These are phyloP conservation scores for Struthidea cinerea DNA, from an alignment of 2,113 vertebrate species.

Conservation along the genomic window DNA sequence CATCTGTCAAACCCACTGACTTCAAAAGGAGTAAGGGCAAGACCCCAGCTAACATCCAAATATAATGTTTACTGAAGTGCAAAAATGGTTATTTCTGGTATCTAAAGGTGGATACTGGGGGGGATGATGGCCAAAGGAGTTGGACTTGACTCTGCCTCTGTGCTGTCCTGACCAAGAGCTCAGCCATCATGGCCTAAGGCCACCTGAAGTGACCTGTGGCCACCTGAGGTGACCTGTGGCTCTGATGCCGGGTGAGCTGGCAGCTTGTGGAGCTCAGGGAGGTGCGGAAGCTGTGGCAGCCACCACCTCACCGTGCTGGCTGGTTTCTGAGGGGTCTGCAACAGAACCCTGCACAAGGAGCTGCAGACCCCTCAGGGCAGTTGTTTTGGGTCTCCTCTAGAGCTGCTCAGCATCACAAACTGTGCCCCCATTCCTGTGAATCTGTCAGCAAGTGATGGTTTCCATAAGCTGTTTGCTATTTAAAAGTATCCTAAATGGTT, in stretches of 20 bases:
- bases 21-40: neutral
- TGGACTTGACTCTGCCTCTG: neutral
- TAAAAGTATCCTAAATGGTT: neutral
- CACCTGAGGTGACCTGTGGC: neutral
- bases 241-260: neutral
- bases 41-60: neutral
- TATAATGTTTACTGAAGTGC: neutral
- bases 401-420: neutral
- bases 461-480: neutral
- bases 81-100: neutral
- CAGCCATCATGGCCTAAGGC: rapidly evolving
- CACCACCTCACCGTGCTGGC: rapidly evolving
- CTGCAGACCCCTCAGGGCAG: neutral
- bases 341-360: neutral
- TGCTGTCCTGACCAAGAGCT: neutral
- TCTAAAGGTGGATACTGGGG: neutral
- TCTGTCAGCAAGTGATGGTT: neutral
- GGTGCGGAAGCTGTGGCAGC: neutral
- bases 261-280: neutral
- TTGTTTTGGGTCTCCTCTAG: neutral
- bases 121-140: neutral
- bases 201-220: neutral
- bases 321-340: neutral
- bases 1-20: neutral
- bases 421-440: neutral